These are phyloP conservation scores for Elysia crispata DNA, from an alignment of 2,888 invertebrate species.

Conservation along the genomic window DNA sequence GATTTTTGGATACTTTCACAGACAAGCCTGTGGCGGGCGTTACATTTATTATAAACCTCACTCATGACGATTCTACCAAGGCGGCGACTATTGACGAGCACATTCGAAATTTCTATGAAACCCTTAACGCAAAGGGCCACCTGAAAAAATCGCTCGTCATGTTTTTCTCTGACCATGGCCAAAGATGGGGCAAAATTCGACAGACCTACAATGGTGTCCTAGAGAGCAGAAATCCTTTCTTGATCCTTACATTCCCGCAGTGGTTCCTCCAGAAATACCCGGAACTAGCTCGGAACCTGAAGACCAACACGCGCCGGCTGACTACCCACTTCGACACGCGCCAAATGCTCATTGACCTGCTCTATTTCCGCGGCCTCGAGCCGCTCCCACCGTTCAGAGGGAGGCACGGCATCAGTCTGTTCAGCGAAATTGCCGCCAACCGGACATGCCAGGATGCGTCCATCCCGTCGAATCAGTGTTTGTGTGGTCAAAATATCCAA, in stretches of 20 bases:
- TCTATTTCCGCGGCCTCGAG: slow-evolving; percentile 55
- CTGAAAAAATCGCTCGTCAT: slow-evolving; percentile 67
- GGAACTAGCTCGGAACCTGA: slow-evolving; percentile 83
- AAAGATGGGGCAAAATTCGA: slow-evolving; percentile 90
- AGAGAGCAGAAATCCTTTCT: slow-evolving; percentile 91
- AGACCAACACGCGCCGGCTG: slow-evolving; percentile 82
- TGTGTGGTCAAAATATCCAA: slow-evolving; percentile 78
- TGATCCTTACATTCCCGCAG: slow-evolving; percentile 85
- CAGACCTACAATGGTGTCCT: slow-evolving; percentile 86
- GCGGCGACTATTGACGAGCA: slow-evolving; percentile 86
- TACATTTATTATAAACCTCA: slow-evolving; percentile 89
- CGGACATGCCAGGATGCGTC: slow-evolving; percentile 83
- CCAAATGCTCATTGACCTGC: slow-evolving; percentile 86
- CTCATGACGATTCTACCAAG: slow-evolving; percentile 90
- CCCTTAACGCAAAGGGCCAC: slow-evolving; percentile 72
- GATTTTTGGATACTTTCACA: slow-evolving; percentile 81
- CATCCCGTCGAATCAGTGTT: slow-evolving; percentile 86
- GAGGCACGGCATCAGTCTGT: slow-evolving; percentile 83
- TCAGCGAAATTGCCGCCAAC: slow-evolving; percentile 81
- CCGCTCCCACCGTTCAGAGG: slow-evolving; percentile 36
- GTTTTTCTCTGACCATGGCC: slow-evolving; percentile 91
- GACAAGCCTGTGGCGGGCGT: slow-evolving; percentile 86
- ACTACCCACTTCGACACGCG: slow-evolving; percentile 91
- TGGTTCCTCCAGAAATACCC: slow-evolving; percentile 84
- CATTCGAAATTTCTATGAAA: slow-evolving; percentile 81